Conservation (phyloP, 2,888 invertebrate genomes). For the Agriopis leucophaearia region DNA sequence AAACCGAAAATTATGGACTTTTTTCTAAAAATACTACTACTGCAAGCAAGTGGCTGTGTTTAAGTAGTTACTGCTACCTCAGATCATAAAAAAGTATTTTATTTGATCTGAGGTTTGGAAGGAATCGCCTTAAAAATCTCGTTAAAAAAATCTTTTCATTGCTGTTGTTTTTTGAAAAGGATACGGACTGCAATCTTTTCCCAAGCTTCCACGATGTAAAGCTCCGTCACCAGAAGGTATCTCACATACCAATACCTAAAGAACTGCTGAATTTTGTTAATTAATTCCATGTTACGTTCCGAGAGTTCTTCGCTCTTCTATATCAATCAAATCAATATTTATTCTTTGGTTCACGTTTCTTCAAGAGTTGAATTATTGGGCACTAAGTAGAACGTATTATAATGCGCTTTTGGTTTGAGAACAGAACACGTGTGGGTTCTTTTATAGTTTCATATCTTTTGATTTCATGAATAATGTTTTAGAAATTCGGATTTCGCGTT, state of each 20-base stretch:
- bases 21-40: no score
- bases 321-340: no score
- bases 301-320: neutral
- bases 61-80: no score
- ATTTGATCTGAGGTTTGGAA: no score
- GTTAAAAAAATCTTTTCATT: neutral
- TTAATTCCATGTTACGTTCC: slow-evolving; percentile 51
- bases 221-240: slow-evolving; percentile 86
- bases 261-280: slow-evolving; percentile 75
- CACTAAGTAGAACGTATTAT: neutral
- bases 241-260: slow-evolving; percentile 87
- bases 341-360: neutral
- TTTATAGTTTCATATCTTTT: no score
- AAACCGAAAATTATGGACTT: neutral
- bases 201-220: slow-evolving; percentile 90
- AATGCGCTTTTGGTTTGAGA: no score
- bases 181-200: slow-evolving; percentile 88
- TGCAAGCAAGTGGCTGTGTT: no score
- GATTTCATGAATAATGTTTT: neutral
- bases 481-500: neutral
- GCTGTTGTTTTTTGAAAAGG: slow-evolving; percentile 77
- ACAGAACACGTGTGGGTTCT: neutral
- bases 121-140: no score
- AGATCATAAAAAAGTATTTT: no score
- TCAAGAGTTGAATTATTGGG: neutral